Evolutionary conservation across 1,140 invertebrate species (phyloP).

Genomic region (Lepidurus arcticus): DNA sequence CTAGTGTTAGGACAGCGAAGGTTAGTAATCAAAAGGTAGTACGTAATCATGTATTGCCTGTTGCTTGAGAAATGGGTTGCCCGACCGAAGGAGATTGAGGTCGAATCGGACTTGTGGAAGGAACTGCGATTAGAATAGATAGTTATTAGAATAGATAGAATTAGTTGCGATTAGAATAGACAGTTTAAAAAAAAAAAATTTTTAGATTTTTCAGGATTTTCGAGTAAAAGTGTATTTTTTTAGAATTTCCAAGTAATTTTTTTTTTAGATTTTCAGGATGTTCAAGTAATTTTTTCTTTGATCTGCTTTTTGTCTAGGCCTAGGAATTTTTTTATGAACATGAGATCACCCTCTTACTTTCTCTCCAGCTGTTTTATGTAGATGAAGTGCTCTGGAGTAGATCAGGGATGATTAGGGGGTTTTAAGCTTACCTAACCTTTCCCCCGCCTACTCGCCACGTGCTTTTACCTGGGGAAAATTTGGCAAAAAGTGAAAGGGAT

Average conservation of each 20-base stretch:
- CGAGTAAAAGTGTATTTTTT: neutral
- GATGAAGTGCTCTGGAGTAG: too few species aligned
- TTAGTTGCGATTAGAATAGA: neutral
- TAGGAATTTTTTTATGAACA: too few species aligned
- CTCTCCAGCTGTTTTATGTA: too few species aligned
- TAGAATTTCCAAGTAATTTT: neutral
- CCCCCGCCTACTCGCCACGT: neutral
- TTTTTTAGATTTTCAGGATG: neutral
- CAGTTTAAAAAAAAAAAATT: too few species aligned
- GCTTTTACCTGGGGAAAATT: neutral
- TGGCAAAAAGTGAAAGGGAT: constrained; percentile 11
- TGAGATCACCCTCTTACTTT: too few species aligned
- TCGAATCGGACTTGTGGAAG: neutral
- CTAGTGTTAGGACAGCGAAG: too few species aligned
- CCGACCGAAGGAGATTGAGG: neutral
- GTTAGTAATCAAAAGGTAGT: neutral
- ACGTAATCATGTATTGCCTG: neutral
- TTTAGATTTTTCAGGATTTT: neutral
- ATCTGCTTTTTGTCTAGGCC: too few species aligned
- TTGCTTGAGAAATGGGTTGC: neutral
- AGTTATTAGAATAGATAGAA: neutral
- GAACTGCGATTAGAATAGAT: neutral
- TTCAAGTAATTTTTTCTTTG: too few species aligned
- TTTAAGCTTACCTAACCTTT: too few species aligned
- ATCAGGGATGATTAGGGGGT: too few species aligned